Percentiles rank a stretch among this genome's conserved stretches.
Conservation (phyloP, 2,113 vertebrate species). For the Vulpes lagopus region DNA sequence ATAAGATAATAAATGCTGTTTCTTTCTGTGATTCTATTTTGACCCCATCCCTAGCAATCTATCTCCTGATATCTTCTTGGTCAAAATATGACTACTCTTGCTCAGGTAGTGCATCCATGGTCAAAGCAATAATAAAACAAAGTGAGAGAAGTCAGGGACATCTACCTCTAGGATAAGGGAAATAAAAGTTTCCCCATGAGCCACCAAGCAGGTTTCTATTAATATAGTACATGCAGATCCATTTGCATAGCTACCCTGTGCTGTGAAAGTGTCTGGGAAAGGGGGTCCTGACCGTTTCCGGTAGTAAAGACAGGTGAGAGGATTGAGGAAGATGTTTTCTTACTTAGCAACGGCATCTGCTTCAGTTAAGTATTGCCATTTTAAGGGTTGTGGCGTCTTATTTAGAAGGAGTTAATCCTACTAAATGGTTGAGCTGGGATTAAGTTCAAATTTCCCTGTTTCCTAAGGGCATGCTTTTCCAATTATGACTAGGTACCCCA, state of each 20-base stretch:
- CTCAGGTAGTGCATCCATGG: not conserved
- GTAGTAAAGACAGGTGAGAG: not conserved
- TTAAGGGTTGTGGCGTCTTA: not conserved
- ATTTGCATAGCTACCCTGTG: not conserved
- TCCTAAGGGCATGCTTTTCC: not conserved
- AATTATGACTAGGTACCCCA: not conserved
- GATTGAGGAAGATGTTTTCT: not conserved
- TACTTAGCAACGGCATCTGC: not conserved
- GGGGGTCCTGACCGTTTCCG: not conserved
- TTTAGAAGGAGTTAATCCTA: not conserved
- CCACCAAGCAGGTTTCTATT: not conserved
- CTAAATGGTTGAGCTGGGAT: not conserved
- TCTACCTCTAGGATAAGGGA: not conserved
- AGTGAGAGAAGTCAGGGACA: not conserved
- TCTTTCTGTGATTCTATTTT: not conserved
- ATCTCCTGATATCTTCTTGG: not conserved
- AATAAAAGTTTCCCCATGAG: not conserved
- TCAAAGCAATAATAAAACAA: not conserved
- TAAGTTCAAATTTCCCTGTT: constrained; percentile 21
- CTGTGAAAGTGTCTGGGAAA: not conserved
- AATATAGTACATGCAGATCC: not conserved
- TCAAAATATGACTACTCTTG: not conserved
- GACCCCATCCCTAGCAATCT: not conserved
- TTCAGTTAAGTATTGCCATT: not conserved
- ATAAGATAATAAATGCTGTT: not conserved